Conservation (phyloP, 2,888 invertebrate genomes). For the Nineta flava region DNA sequence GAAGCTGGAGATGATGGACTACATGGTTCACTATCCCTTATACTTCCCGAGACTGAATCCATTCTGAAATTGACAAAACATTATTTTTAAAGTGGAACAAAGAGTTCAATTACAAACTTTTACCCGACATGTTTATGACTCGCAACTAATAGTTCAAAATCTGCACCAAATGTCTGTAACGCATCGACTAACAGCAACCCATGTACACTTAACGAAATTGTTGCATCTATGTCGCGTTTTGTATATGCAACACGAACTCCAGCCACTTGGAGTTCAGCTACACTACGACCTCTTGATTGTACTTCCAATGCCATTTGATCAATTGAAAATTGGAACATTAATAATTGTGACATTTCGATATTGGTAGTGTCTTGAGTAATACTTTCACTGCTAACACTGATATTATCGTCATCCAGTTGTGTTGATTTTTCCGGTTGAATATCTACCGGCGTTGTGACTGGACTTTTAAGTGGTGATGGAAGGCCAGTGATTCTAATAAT, state of each 20-base stretch:
- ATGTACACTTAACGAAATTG: slow-evolving; percentile 75
- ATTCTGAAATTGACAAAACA: slow-evolving; percentile 36
- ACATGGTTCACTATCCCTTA: slow-evolving; percentile 81
- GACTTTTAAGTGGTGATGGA: slow-evolving; percentile 27
- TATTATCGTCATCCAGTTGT: slow-evolving; percentile 26
- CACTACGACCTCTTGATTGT: slow-evolving; percentile 72
- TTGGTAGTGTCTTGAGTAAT: slow-evolving; percentile 19
- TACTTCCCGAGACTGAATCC: slow-evolving; percentile 86
- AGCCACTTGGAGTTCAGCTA: slow-evolving; percentile 84
- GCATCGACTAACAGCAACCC: slow-evolving; percentile 87
- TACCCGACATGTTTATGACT: slow-evolving; percentile 89
- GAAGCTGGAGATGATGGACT: slow-evolving; percentile 75
- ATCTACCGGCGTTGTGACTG: slow-evolving; percentile 1
- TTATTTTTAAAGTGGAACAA: background rate
- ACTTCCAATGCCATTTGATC: slow-evolving; percentile 77
- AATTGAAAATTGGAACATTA: slow-evolving; percentile 74
- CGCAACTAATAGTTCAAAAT: slow-evolving; percentile 86
- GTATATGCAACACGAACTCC: slow-evolving; percentile 67
- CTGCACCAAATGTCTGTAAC: slow-evolving; percentile 85
- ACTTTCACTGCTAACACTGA: slow-evolving; percentile 15
- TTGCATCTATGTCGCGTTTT: slow-evolving; percentile 56
- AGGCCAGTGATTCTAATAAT: slow-evolving; percentile 27
- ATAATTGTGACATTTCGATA: slow-evolving; percentile 40
- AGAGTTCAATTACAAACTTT: slow-evolving; percentile 12
- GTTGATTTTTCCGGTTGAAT: slow-evolving; percentile 26